Evolutionary conservation across 2,113 vertebrate genomes (phyloP).

Genomic region (Anhinga rufa): DNA sequence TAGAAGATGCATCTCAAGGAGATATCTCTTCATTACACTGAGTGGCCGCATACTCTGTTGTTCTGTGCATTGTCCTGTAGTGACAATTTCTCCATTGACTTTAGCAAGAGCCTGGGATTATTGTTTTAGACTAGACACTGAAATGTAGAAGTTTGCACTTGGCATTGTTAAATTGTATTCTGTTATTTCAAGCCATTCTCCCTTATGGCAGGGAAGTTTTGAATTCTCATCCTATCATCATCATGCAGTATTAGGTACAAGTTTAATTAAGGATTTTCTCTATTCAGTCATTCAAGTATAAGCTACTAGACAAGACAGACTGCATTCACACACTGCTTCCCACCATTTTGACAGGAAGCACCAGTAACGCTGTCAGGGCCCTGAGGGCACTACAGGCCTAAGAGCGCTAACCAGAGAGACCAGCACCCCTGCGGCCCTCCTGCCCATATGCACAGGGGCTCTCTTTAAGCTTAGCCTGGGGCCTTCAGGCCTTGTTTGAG

Average conservation of each 20-base stretch:
- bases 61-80: not conserved
- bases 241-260: not conserved
- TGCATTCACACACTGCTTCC: not conserved
- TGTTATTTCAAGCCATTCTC: not conserved
- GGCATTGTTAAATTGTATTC: not conserved
- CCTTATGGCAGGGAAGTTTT: not conserved
- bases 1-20: not conserved
- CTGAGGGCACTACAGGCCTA: not conserved
- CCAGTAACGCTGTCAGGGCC: not conserved
- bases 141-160: not conserved
- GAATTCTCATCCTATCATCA: not conserved
- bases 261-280: not conserved
- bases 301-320: not conserved
- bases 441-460: no score
- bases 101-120: not conserved
- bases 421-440: no score
- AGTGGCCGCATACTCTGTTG: fast-evolving
- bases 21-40: not conserved
- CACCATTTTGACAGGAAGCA: not conserved
- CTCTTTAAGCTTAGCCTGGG: not conserved
- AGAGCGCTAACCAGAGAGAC: not conserved
- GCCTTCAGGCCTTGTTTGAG: fast-evolving
- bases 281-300: not conserved
- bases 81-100: not conserved
- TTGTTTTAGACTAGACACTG: not conserved